A percentile compares a stretch with the other conserved stretches of the same genome.
Conservation (phyloP, 1,140 invertebrate species). For the Ptiloglossa arizonensis region DNA sequence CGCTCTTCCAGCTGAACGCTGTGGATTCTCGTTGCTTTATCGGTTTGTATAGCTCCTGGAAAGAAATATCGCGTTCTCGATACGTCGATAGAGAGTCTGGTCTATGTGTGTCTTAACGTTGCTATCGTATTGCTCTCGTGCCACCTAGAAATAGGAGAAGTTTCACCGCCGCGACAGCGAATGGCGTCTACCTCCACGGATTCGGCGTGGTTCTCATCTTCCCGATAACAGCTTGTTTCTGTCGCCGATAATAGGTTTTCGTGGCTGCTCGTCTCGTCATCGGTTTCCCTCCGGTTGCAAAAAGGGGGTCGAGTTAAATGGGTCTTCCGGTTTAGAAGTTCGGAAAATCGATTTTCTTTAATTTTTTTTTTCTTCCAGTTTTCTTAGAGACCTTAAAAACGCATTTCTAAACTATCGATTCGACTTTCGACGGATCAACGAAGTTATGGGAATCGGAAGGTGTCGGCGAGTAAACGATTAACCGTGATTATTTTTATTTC, state of each 20-base stretch:
- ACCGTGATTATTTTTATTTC: too few species aligned
- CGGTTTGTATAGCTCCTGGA: background rate
- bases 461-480: too few species aligned
- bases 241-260: background rate
- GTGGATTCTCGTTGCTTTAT: slow-evolving; percentile 14
- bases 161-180: background rate
- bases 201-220: background rate
- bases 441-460: too few species aligned
- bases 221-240: background rate
- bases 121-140: background rate
- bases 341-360: too few species aligned
- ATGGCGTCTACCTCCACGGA: background rate
- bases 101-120: slow-evolving; percentile 40
- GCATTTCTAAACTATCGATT: too few species aligned
- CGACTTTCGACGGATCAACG: too few species aligned
- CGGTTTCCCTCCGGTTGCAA: background rate
- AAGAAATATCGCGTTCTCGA: slow-evolving; percentile 31
- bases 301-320: background rate
- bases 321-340: too few species aligned
- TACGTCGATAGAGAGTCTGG: slow-evolving; percentile 22
- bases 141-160: background rate
- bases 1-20: background rate
- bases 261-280: background rate
- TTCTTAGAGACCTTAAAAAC: too few species aligned
- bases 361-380: too few species aligned